These are phyloP conservation scores for Pseudochromis fuscus DNA, from an alignment of 2,797 vertebrate species.

Conservation along the genomic window DNA sequence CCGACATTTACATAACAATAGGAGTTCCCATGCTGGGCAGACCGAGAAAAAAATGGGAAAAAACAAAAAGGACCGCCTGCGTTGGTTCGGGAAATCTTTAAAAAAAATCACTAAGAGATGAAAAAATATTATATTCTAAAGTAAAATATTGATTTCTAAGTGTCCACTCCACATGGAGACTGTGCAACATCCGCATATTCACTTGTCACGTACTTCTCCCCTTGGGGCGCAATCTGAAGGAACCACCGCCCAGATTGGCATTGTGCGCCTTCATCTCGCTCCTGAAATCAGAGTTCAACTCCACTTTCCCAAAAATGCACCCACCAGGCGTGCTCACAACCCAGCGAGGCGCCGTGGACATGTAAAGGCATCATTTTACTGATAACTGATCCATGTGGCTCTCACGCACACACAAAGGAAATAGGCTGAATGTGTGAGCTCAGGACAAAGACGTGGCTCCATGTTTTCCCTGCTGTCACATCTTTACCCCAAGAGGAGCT, in stretches of 20 bases:
- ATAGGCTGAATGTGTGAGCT: constrained; percentile 9
- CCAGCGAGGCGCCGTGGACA: not conserved
- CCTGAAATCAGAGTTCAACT: constrained; percentile 37
- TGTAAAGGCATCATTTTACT: constrained; percentile 11
- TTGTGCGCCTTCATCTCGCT: constrained; percentile 20
- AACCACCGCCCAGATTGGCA: constrained; percentile 83
- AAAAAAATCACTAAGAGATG: no score
- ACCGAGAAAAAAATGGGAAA: not conserved
- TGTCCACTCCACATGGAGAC: constrained; percentile 43
- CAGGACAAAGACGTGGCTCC: constrained; percentile 50
- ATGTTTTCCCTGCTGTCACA: not conserved
- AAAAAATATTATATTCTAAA: not conserved
- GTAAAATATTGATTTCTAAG: not conserved
- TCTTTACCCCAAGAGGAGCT: not conserved
- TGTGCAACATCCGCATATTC: constrained; percentile 64
- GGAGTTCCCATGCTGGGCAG: constrained; percentile 64
- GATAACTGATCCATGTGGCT: constrained; percentile 42
- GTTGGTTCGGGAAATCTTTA: not conserved
- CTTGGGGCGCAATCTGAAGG: constrained; percentile 47
- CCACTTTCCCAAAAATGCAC: not conserved
- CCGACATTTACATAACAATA: constrained; percentile 81
- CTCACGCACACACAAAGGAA: constrained; percentile 71
- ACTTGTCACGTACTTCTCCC: constrained; percentile 63
- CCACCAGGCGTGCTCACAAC: not conserved
- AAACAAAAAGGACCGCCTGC: accelerated